Evolutionary conservation across 2,797 vertebrate species (phyloP), one percentile per base, ranked within the genome.

Genomic region (Botia kubotai): DNA sequence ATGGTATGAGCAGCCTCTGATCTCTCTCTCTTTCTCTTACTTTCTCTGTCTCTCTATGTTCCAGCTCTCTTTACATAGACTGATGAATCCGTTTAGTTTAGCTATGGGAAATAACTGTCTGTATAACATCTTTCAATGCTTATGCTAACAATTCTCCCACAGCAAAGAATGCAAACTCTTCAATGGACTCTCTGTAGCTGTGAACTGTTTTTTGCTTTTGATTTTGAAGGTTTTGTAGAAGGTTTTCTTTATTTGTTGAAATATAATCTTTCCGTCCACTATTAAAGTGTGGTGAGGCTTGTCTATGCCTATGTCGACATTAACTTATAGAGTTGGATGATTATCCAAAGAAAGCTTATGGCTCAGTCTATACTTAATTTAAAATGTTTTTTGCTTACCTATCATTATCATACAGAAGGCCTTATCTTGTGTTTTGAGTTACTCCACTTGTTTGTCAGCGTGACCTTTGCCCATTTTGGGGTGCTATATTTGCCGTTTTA

Each of bases 41-140:
- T 29, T 14, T 29, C 48, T 50, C 65, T 55, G 55, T 39, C n/a
- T 77, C 52, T 65, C 11, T 58, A 26, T 52, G 3, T 48, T 55
- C 33, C 33, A 66, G 33, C 48, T 26, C 16, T 68, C 39, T 53
- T n/a, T 57, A 8, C 62, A 68, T 36, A 58, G 63, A 55, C 57
- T 50, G 23, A 65, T 75, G 55, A 75, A 46, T 75, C 43, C 36
- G 8, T 58, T 58, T 67, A 75, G 76, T 70, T 63, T 55, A 65
- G 71, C 62, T 74, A 69, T 69, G 33, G 71, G 53, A 83, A 83
- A 83, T 60, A 58, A 62, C 53, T 62, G 39, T 43, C 29, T 29
- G 16, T 77, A 43, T 57, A 43, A 68, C 52, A 21, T 69, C 53
- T 48, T n/a, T 77, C 63, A 68, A 0, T 77, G 75, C 16, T 68